phyloP scores from a whole-genome alignment of 2,888 invertebrate species.

The Troides oblongomaculatus region DNA sequence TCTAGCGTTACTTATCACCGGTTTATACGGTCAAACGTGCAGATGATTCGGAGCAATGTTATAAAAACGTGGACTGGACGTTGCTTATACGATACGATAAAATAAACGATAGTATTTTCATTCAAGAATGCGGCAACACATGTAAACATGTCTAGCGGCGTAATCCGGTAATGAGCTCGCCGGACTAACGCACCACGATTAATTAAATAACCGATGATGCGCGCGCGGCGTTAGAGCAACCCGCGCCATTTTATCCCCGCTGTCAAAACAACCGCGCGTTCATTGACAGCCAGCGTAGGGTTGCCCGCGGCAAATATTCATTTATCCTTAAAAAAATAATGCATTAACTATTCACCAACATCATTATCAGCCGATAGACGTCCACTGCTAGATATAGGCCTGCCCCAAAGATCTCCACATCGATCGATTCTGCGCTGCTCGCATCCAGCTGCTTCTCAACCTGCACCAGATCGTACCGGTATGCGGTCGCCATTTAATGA shows the following conservation, averaged over 20 bases:
- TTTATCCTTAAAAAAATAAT: not conserved
- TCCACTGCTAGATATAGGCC: too few relatives aligned
- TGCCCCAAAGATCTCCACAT: too few relatives aligned
- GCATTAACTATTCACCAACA: not conserved
- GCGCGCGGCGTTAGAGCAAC: slow-evolving; percentile 37
- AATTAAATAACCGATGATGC: slow-evolving; percentile 42
- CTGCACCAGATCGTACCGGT: too few relatives aligned
- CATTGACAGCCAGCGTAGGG: slow-evolving; percentile 43
- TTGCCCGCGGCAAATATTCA: slow-evolving; percentile 28
- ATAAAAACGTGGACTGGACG: slow-evolving; percentile 29
- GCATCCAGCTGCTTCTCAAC: too few relatives aligned
- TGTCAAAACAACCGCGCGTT: slow-evolving; percentile 49
- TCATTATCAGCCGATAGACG: too few relatives aligned
- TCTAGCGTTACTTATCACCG: too few relatives aligned
- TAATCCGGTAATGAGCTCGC: slow-evolving; percentile 33
- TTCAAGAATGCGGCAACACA: slow-evolving; percentile 36
- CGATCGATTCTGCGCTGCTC: too few relatives aligned
- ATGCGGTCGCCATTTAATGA: too few relatives aligned
- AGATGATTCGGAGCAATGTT: slow-evolving; percentile 20
- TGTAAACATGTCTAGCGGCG: slow-evolving; percentile 39
- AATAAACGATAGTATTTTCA: slow-evolving; percentile 36
- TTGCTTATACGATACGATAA: slow-evolving; percentile 18
- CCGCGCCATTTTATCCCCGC: slow-evolving; percentile 41
- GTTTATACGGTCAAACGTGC: not conserved
- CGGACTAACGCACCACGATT: slow-evolving; percentile 37